Base-by-base conservation (phyloP, 2,113 vertebrate species). In the Alaudala cheleensis region DNA sequence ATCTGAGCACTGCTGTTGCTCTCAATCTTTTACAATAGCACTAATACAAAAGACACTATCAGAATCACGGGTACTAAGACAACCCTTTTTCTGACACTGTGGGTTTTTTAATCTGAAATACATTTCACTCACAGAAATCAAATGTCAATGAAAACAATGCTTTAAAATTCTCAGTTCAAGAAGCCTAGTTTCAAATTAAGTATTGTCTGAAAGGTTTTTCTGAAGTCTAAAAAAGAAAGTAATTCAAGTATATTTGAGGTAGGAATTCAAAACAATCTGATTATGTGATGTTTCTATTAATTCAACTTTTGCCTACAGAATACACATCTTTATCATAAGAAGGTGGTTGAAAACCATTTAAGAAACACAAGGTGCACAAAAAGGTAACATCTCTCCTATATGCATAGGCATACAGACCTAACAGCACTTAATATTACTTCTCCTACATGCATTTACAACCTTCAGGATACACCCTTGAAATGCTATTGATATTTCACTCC, bases 81-180 rank as follows among this genome's bases (percentile, higher is more conserved):
- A 45, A 67, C 29, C 4, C 40, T 45, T 70, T 72, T 91, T 90
- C 81, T 72, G 53, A 82, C 66, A 53, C 61, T 42, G 9, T 58
- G 25, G 24, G 24, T 50, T 91, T 94, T 86, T 20, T 29, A 61
- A 61, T 88, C 86, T 69, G 47, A 93, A 85, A 89, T 37, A 51
- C 21, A 64, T 7, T 80, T 49, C 54, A 74, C 45, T 66, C 37
- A 84, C 61, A 87, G 65, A 91, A 93, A 95, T 47, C 58, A 90
- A 94, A 64, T 72, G 14, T 64, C 58, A 88, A 3, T 28, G 33
- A 88, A 92, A 94, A 66, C 70, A 74, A 19, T 33, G 28, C 37
- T 61, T 97, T 83, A 65, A 96, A 92, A 92, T 87, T 93, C 20
- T 81, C 54, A 71, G 86, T 78, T 88, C 50, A 70, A 49, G 56